A percentile compares a stretch with the other conserved stretches of the same genome.
Conservation (phyloP, 2,113 vertebrate species). For the Trichechus manatus region DNA sequence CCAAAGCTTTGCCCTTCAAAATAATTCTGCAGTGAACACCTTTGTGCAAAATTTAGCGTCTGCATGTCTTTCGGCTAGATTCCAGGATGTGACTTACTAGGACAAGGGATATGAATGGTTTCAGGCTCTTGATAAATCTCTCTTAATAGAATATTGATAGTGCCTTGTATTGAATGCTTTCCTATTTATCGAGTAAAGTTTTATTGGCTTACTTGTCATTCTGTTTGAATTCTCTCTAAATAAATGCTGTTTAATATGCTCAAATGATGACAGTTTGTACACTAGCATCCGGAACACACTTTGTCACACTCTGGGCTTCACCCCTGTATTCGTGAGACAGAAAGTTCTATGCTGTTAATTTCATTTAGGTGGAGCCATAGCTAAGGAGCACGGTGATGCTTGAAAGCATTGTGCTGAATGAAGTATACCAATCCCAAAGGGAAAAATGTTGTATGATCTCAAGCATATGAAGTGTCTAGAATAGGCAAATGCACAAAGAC, state of each 20-base stretch:
- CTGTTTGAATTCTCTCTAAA: slow-evolving; percentile 19
- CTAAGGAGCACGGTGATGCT: not conserved
- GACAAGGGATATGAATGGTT: not conserved
- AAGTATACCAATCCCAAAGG: too few relatives aligned
- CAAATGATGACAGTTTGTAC: not conserved
- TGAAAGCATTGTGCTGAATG: too few relatives aligned
- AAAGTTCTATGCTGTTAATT: not conserved
- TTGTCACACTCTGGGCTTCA: not conserved
- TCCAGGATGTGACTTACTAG: not conserved
- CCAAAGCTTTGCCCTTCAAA: not conserved
- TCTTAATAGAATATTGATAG: not conserved
- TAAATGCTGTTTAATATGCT: not conserved
- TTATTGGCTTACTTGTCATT: not conserved
- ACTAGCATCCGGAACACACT: not conserved
- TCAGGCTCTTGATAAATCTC: not conserved
- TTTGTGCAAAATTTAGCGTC: not conserved
- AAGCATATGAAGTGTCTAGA: too few relatives aligned
- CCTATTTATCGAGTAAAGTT: not conserved
- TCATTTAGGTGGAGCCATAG: not conserved
- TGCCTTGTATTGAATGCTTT: not conserved
- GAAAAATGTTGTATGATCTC: too few relatives aligned
- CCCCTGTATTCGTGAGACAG: not conserved
- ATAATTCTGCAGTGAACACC: not conserved
- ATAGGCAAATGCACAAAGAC: too few relatives aligned
- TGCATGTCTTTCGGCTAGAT: not conserved